A percentile compares a stretch with the other conserved stretches of the same genome.
Conservation (phyloP, 2,888 invertebrate species). For the Cataglyphis livida region DNA sequence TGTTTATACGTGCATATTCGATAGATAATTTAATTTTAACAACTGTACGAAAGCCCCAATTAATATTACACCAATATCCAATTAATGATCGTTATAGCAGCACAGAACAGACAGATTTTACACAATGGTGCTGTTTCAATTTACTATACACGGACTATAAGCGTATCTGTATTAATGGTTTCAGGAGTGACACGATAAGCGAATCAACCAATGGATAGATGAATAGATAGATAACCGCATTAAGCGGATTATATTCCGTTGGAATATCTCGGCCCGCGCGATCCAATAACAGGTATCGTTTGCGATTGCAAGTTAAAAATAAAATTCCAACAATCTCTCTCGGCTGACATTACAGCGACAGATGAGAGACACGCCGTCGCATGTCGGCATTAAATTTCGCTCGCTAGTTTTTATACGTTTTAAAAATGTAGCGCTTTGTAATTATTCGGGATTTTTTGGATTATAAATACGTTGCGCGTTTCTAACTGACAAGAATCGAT, state of each 20-base stretch:
- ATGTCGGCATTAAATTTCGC: constrained; percentile 24
- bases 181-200: constrained; percentile 39
- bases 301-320: constrained; percentile 40
- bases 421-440: background rate
- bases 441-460: constrained; percentile 28
- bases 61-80: constrained; percentile 28
- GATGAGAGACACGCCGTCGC: constrained; percentile 3
- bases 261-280: constrained; percentile 26
- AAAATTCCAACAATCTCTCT: constrained; percentile 23
- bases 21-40: constrained; percentile 13
- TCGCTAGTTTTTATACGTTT: constrained; percentile 3
- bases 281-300: constrained; percentile 37
- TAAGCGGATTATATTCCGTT: constrained; percentile 45
- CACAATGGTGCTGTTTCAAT: constrained; percentile 34
- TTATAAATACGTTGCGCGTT: constrained; percentile 7
- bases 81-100: constrained; percentile 1
- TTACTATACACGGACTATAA: constrained; percentile 8
- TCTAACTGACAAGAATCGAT: constrained; percentile 30
- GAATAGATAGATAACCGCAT: constrained; percentile 43
- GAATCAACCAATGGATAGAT: constrained; percentile 50
- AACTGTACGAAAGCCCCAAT: constrained; percentile 23
- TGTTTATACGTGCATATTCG: background rate
- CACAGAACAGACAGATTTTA: constrained; percentile 15
- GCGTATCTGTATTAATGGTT: constrained; percentile 34
- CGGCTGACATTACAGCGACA: constrained; percentile 30